Evolutionary conservation across 2,888 invertebrate genomes (phyloP), one percentile per base, ranked within the genome.

Genomic region (Alviniconcha strummeri): DNA sequence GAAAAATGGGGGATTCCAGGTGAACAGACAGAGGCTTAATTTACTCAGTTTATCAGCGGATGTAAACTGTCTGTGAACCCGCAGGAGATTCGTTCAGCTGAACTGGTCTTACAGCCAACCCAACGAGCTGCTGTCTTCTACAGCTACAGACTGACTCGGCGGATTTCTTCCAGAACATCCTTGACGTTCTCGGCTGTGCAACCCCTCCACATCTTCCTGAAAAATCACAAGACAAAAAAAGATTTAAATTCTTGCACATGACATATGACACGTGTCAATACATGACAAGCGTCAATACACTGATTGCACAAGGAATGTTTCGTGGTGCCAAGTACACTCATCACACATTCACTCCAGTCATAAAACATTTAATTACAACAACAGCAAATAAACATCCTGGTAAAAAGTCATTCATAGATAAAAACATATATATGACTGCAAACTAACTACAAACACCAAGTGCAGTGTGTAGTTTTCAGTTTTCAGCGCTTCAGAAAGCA

Each of bases 181-280:
- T 57, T 64, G 13, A 83, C 55, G 15, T 55, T 54, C 1, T 78
- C 85, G n/a, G 78, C 79, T 15, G 77, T 71, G n/a, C 79, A 72
- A 0, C n/a, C 56, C 52, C 56, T 76, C 85, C 78, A 85, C 77
- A 85, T 74, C 19, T 76, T 78, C 64, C 85, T 85, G 78, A n/a
- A 84, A 5, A 55, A 13, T 17, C 54, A 75, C 5, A 64, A 71
- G 52, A 57, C 52, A 72, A 19, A 60, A n/a, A 64, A 56, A 67
- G 5, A 7, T 52, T 19, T 80, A 36, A 9, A 72, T 15, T 17
- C n/a, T 8, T 64, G 57, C 8, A 81, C 17, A 36, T 56, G 15
- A 36, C 81, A 9, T 72, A 0, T 6, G n/a, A n/a, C n/a, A 72
- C 5, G 9, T 84, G 84, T 76, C 78, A 76, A 17, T 11, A 72